Evolutionary conservation across 2,113 vertebrate genomes (phyloP).

Genomic region (Verasper variegatus): DNA sequence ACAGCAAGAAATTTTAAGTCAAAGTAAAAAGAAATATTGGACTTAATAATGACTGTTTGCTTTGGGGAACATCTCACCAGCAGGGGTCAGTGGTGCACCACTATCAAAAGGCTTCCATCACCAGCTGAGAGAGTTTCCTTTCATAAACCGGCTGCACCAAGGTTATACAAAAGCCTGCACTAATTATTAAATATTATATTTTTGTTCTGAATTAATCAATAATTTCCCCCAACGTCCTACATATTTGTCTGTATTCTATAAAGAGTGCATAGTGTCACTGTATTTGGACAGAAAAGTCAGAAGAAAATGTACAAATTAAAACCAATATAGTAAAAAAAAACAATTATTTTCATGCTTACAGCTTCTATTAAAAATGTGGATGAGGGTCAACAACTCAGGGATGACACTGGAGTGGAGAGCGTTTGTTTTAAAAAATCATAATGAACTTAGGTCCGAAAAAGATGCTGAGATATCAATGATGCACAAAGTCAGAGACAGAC

Average conservation of each 20-base stretch:
- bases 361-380: slow-evolving; percentile 43
- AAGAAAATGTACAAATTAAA: neutral
- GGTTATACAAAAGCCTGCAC: neutral
- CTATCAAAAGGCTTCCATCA: slow-evolving; percentile 10
- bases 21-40: neutral
- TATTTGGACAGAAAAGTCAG: neutral
- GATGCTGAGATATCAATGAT: slow-evolving; percentile 44
- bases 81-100: slow-evolving; percentile 77
- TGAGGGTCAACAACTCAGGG: slow-evolving; percentile 45
- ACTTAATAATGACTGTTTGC: neutral
- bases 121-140: neutral
- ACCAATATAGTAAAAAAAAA: neutral
- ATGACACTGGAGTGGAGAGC: slow-evolving; percentile 8
- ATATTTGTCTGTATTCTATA: slow-evolving; percentile 1
- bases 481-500: slow-evolving; percentile 45
- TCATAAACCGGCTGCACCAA: slow-evolving; percentile 9
- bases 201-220: neutral
- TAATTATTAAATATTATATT: slow-evolving; percentile 6
- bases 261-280: neutral
- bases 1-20: neutral
- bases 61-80: slow-evolving; percentile 40
- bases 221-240: neutral
- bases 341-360: slow-evolving; percentile 31
- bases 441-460: slow-evolving; percentile 49
- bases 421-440: slow-evolving; percentile 50